These are phyloP conservation scores for Rhyacichthys aspro DNA, from an alignment of 2,797 vertebrate species.

Conservation along the genomic window DNA sequence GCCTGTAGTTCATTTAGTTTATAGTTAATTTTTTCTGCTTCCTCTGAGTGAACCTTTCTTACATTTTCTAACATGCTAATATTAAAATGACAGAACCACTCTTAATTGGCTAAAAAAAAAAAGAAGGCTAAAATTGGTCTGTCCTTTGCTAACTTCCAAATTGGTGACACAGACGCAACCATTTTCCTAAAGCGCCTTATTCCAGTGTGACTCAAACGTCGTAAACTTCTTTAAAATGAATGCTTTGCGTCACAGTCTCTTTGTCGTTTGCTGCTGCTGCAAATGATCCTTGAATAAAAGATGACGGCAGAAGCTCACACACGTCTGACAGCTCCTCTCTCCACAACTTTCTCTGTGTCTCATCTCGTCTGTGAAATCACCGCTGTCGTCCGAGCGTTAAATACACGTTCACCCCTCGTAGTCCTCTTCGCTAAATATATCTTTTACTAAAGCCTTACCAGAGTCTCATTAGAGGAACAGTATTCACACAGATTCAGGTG, in stretches of 20 bases:
- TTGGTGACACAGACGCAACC: no score
- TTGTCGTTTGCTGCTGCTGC: background rate
- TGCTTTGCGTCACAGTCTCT: background rate
- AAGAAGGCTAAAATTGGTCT: no score
- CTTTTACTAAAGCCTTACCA: background rate
- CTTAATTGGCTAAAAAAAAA: no score
- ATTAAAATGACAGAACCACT: no score
- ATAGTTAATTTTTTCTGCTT: no score
- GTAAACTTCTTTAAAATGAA: background rate
- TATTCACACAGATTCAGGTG: background rate
- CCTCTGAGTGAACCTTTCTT: no score
- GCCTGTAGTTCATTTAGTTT: no score
- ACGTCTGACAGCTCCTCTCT: background rate
- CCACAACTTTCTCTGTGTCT: background rate
- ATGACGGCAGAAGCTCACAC: no score
- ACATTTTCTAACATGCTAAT: no score
- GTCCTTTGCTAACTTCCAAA: no score
- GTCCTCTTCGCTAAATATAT: background rate
- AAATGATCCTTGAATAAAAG: background rate
- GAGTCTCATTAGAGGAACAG: background rate
- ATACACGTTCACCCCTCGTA: constrained; percentile 4
- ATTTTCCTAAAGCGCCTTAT: no score
- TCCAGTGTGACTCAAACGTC: no score
- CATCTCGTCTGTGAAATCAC: constrained; percentile 36
- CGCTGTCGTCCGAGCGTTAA: constrained; percentile 16